A percentile compares a stretch with the other conserved stretches of the same genome.
Conservation (phyloP, 1,140 invertebrate genomes). For the Stenopsyche tienmushanensis region DNA sequence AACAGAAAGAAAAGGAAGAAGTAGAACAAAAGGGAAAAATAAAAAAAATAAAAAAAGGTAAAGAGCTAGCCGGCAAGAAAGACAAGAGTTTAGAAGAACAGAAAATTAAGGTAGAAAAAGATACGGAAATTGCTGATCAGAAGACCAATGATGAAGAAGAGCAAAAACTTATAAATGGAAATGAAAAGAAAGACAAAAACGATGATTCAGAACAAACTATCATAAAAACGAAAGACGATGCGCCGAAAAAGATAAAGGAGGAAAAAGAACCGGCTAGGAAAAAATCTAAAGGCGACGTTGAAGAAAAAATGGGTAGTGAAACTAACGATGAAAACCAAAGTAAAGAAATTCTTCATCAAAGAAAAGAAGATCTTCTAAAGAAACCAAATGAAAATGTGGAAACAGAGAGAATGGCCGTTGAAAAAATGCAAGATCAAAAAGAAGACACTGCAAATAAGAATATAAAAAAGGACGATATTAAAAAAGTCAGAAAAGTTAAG, state of each 20-base stretch:
- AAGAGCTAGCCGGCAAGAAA: not conserved
- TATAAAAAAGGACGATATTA: no score
- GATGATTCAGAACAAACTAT: constrained; percentile 23
- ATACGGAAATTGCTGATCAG: constrained; percentile 36
- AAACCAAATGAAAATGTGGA: no score
- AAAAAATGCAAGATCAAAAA: no score
- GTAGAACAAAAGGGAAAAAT: not conserved
- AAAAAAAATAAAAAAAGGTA: not conserved
- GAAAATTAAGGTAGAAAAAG: constrained; percentile 2
- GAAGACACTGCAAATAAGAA: no score
- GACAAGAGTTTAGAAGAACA: no score
- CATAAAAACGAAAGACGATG: no score
- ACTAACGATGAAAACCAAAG: no score
- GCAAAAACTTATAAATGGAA: constrained; percentile 24
- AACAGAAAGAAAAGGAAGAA: constrained; percentile 36
- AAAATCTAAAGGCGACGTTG: not conserved
- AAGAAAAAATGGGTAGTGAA: no score
- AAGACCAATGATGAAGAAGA: constrained; percentile 25
- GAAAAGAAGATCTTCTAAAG: no score
- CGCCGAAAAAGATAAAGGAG: not conserved
- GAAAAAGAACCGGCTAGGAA: constrained; percentile 4
- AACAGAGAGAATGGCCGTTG: no score
- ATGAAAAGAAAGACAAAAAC: constrained; percentile 8
- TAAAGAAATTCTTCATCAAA: no score
- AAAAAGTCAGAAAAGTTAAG: not conserved